Conservation (phyloP, 2,113 vertebrate genomes). For the Platysteira castanea region DNA sequence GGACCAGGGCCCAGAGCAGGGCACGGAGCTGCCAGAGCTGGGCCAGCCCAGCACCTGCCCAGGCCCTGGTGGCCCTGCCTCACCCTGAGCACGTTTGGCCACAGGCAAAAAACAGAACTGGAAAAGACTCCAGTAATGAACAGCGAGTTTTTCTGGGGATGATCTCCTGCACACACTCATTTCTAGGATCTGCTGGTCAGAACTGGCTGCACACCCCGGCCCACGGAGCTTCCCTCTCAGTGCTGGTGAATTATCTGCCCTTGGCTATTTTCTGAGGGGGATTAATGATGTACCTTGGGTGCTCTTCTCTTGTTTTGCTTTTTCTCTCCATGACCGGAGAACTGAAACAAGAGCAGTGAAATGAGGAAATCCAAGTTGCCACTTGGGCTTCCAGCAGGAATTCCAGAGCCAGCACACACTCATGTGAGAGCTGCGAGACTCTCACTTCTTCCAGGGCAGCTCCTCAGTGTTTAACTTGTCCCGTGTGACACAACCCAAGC, state of each 20-base stretch:
- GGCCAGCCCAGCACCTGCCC: too few species aligned
- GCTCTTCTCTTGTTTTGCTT: conserved; percentile 26
- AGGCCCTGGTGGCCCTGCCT: too few species aligned
- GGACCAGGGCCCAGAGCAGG: not conserved
- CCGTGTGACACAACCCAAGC: not conserved
- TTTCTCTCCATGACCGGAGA: not conserved
- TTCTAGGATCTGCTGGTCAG: not conserved
- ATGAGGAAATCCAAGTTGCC: conserved; percentile 45
- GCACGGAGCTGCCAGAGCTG: not conserved
- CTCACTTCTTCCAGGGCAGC: not conserved
- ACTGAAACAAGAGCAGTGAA: conserved; percentile 32
- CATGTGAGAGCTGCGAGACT: not conserved
- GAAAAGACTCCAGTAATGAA: not conserved
- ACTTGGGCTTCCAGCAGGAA: not conserved
- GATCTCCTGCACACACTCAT: not conserved
- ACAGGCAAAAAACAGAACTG: not conserved
- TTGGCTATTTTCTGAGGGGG: not conserved
- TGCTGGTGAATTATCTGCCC: not conserved
- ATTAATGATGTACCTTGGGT: not conserved
- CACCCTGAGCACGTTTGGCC: not conserved
- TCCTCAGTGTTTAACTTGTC: not conserved
- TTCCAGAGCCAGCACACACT: conserved; percentile 1
- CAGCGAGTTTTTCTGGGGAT: not conserved
- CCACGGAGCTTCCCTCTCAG: not conserved
- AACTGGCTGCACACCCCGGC: not conserved